Evolutionary conservation across 2,888 invertebrate species (phyloP), one percentile per base, ranked within the genome.

Genomic region (Patella pellucida): DNA sequence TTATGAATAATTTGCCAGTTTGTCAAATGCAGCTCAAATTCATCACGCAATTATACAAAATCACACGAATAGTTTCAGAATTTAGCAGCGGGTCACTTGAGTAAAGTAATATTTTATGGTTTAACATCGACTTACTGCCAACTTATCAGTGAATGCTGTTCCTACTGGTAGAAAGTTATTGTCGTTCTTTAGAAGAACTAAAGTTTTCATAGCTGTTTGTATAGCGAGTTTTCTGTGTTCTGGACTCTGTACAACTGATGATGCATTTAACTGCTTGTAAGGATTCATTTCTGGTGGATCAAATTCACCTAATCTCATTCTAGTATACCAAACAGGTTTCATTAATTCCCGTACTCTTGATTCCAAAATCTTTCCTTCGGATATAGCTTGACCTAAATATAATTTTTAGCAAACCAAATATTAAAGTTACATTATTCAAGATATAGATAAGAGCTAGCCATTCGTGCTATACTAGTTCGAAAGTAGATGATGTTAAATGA

Each of bases 261-360:
- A 67, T 75, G 80, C 81, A 50, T 75, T 74, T 23, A 82, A 76
- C n/a, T 76, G 54, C 5, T 74, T 68, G 77, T 87, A 89, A 0
- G 89, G 89, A 76, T 87, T 88, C 86, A 86, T 85, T 41, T 74
- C 69, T 11, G 80, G 80, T 4, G 85, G 85, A 52, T 85, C 85
- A 76, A 85, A 85, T 69, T 85, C 85, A 67, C 85, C 85, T 11
- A 85, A 79, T 50, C 82, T 76, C 83, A 85, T 84, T n/a, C 85
- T 68, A 0, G 85, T 84, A 69, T 85, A 83, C 68, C 84, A 84
- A 56, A 85, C 75, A 15, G 85, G 85, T 69, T 81, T 81, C 11
- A 79, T 78, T 31, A 76, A 74, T 14, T 81, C 78, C 31, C 79
- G 52, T 4, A 84, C 72, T 9, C 81, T 76, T 1, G 23, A 67